Evolutionary conservation across 2,888 invertebrate species (phyloP).

Genomic region (Hipparchia sbordonii): DNA sequence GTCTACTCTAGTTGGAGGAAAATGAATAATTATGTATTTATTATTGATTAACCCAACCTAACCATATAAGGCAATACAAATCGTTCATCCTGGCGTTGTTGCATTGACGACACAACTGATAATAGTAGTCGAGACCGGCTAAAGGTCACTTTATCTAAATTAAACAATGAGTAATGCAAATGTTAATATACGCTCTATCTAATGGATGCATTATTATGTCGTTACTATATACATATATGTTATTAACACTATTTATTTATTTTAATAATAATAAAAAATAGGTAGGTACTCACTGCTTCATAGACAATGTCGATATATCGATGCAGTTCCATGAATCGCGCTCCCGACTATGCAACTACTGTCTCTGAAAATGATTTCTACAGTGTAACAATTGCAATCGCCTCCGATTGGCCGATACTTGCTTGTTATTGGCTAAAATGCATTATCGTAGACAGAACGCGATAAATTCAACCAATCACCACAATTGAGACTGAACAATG

Average conservation of each 20-base stretch:
- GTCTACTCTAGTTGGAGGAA: slow-evolving; percentile 15
- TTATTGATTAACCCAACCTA: slow-evolving; percentile 20
- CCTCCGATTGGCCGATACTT: too few relatives aligned
- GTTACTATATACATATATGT: slow-evolving; percentile 11
- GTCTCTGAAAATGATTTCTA: too few relatives aligned
- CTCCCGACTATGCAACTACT: too few relatives aligned
- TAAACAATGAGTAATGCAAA: slow-evolving; percentile 52
- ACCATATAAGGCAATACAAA: slow-evolving; percentile 43
- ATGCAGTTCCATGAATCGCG: too few relatives aligned
- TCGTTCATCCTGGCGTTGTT: slow-evolving; percentile 37
- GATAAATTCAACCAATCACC: too few relatives aligned
- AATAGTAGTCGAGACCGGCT: slow-evolving; percentile 49
- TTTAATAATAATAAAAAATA: too few relatives aligned
- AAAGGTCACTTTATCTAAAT: slow-evolving; percentile 57
- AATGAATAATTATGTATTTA: slow-evolving; percentile 31
- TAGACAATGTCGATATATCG: neutral
- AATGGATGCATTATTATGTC: slow-evolving; percentile 25
- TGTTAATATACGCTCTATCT: slow-evolving; percentile 18
- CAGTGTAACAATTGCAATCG: too few relatives aligned
- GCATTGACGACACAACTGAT: slow-evolving; percentile 45
- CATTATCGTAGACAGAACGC: too few relatives aligned
- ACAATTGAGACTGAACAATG: too few relatives aligned
- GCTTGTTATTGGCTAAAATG: too few relatives aligned
- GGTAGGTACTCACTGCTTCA: neutral
- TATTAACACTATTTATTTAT: too few relatives aligned